Conservation (phyloP, 2,888 invertebrate genomes). For the Sinodicranocentrus sp. region DNA sequence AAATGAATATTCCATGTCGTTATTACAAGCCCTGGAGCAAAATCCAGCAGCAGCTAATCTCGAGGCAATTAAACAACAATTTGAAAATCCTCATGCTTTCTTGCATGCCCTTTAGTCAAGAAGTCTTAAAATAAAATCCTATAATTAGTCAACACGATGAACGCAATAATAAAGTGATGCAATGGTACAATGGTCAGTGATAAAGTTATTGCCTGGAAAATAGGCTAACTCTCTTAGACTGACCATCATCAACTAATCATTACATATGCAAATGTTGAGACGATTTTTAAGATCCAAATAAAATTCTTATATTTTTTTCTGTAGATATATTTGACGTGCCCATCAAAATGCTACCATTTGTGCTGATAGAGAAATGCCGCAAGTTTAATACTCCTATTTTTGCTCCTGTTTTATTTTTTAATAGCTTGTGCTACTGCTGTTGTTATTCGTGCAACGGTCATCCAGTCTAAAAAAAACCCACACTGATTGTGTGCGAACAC, state of each 20-base stretch:
- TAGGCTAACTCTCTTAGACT: conserved; percentile 25
- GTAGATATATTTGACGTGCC: conserved; percentile 27
- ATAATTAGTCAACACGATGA: conserved; percentile 59
- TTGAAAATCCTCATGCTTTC: conserved; percentile 43
- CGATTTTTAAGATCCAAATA: conserved; percentile 1
- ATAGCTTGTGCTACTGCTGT: conserved; percentile 35
- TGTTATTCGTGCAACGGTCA: conserved; percentile 19
- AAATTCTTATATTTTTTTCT: background rate
- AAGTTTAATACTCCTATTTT: conserved; percentile 9
- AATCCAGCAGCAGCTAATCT: conserved; percentile 53
- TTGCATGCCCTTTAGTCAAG: conserved; percentile 41
- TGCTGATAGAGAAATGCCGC: conserved; percentile 28
- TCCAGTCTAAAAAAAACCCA: conserved; percentile 6
- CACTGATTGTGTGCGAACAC: conserved; percentile 45
- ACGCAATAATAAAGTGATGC: conserved; percentile 17
- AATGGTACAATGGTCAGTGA: conserved; percentile 41
- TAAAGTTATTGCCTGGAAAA: conserved; percentile 60
- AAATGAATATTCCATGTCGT: conserved; percentile 20
- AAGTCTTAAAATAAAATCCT: conserved; percentile 43
- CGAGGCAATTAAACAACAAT: conserved; percentile 57
- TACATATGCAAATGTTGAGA: conserved; percentile 56
- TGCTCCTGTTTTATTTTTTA: conserved; percentile 20
- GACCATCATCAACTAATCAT: conserved; percentile 51
- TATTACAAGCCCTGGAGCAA: conserved; percentile 27
- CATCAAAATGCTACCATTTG: conserved; percentile 12